These are phyloP conservation scores for Scomber japonicus DNA, from an alignment of 2,113 vertebrate species.

Conservation along the genomic window DNA sequence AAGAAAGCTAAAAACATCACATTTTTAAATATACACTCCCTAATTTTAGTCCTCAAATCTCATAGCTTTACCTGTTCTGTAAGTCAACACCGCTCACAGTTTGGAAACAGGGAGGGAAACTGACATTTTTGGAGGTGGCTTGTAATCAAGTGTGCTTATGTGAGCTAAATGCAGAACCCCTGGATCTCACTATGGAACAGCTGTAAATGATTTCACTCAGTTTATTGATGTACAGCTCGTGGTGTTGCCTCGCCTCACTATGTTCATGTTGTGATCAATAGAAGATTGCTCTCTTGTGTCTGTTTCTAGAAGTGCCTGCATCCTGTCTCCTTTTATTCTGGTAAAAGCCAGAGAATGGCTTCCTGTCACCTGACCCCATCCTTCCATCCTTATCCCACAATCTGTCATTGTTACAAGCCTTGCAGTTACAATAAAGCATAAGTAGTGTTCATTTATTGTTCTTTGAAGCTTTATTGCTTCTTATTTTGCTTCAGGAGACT, in stretches of 20 bases:
- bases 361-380: neutral
- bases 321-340: neutral
- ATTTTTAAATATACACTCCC: no score
- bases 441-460: neutral
- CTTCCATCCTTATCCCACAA: neutral
- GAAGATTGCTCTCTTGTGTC: neutral
- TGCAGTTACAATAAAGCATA: slow-evolving; percentile 35
- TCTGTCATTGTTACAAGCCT: slow-evolving; percentile 7
- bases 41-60: no score
- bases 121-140: no score
- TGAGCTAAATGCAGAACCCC: no score
- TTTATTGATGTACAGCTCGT: neutral
- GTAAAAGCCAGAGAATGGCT: neutral
- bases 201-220: neutral
- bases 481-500: neutral
- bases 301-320: slow-evolving; percentile 4
- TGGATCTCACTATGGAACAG: neutral
- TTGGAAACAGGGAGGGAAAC: no score
- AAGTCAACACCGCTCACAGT: no score
- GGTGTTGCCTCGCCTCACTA: neutral
- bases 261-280: neutral
- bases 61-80: no score
- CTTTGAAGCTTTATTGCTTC: neutral
- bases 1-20: neutral
- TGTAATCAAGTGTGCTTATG: no score